Evolutionary conservation across 35 echinoderm and acorn worm species (phyloP).

Genomic region (Heliocidaris erythrogramma): DNA sequence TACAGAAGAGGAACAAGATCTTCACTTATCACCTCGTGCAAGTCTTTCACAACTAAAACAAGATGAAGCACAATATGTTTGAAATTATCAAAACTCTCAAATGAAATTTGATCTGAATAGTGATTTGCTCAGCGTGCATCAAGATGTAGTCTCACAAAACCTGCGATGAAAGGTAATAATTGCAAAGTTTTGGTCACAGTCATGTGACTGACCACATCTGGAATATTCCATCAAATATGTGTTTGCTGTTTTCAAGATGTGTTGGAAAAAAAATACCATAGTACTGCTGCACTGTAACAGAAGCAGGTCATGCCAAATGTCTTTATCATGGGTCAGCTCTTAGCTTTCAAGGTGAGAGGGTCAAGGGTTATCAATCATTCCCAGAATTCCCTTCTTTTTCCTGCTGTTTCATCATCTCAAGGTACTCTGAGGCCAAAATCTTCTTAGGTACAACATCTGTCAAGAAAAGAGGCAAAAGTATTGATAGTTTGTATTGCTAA

Average conservation of each 20-base stretch:
- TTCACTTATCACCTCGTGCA: too few relatives aligned
- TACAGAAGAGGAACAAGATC: too few relatives aligned
- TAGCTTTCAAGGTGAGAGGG: not conserved
- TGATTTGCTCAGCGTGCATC: too few relatives aligned
- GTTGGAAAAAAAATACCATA: not conserved
- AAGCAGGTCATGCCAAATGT: not conserved
- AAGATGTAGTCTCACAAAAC: too few relatives aligned
- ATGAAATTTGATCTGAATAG: too few relatives aligned
- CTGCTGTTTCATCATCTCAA: constrained; percentile 43
- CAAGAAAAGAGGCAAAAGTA: not conserved
- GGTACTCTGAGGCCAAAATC: constrained; percentile 26
- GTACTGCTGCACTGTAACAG: not conserved
- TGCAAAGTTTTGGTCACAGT: not conserved
- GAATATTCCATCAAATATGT: not conserved
- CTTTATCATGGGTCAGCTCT: not conserved
- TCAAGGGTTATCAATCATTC: not conserved
- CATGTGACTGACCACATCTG: not conserved
- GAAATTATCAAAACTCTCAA: too few relatives aligned
- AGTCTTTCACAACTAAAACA: too few relatives aligned
- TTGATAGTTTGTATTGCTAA: not conserved
- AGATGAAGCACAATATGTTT: too few relatives aligned
- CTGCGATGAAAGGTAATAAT: too few relatives aligned
- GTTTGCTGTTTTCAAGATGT: not conserved
- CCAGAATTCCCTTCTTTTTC: constrained; percentile 23
- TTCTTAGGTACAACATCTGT: constrained; percentile 38